phyloP scores from a whole-genome alignment of 2,888 invertebrate species.

The Hymenopus coronatus region DNA sequence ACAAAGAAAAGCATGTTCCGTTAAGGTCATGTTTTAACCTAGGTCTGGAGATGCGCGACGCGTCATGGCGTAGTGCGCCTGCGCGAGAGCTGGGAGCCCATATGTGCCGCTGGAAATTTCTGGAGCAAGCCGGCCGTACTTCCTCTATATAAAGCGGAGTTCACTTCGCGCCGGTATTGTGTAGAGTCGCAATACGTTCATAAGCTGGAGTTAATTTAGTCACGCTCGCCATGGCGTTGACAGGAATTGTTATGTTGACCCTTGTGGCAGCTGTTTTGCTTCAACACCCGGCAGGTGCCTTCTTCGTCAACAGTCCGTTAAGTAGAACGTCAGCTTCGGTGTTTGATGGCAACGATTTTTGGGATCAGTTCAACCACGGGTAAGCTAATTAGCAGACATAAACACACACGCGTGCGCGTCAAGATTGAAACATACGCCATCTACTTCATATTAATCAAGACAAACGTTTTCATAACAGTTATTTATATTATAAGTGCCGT shows the following conservation, averaged over 20 bases:
- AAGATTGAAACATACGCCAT: too few relatives aligned
- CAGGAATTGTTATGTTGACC: not conserved
- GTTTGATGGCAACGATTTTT: not conserved
- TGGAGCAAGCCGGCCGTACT: not conserved
- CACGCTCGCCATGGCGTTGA: not conserved
- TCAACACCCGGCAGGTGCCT: not conserved
- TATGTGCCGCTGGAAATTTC: conserved; percentile 7
- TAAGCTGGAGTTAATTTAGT: not conserved
- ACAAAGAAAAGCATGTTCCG: not conserved
- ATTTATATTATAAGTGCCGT: too few relatives aligned
- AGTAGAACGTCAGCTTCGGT: not conserved
- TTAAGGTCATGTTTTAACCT: not conserved
- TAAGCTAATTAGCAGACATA: not conserved
- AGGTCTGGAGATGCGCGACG: not conserved
- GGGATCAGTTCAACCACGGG: conserved; percentile 3
- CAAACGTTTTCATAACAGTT: too few relatives aligned
- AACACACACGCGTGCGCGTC: too few relatives aligned
- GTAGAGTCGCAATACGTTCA: too few relatives aligned
- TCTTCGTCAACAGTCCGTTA: not conserved
- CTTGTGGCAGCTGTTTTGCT: not conserved
- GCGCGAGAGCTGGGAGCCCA: not conserved
- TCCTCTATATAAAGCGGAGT: not conserved
- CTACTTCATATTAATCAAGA: too few relatives aligned
- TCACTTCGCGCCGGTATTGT: too few relatives aligned
- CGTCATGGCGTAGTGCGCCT: not conserved